Base-by-base conservation (phyloP, 2,113 vertebrate species). In the Ornithorhynchus anatinus region DNA sequence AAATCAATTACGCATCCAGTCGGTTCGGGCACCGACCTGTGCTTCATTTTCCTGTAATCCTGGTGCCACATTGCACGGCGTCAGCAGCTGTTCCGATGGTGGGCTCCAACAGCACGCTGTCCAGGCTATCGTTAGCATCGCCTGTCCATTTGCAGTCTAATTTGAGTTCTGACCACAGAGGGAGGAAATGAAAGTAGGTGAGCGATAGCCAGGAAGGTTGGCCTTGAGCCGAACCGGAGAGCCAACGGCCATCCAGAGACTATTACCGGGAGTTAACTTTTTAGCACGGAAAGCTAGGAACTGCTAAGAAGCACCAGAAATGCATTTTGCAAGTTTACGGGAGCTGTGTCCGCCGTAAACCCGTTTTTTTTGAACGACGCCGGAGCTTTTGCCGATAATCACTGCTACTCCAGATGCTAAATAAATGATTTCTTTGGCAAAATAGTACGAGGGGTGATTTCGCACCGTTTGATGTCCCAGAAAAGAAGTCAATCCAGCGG, bases 291-390 rank as follows among this genome's bases (percentile, higher is more conserved):
- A 72, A 88, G 62, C 47, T 54, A 65, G 75, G 48, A 72, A 59
- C 20, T 77, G 39, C 65, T 85, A 81, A 85, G 58, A 87, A 81
- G 69, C 44, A 60, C 75, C 77, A 86, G 86, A 74, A 72, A 79
- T 67, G 68, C 82, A 81, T 27, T 79, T 84, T 77, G 75, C 81
- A 79, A 72, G 72, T 67, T 19, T 60, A 45, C 72, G 74, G 69
- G 77, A 80, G 70, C 61, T 56, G 65, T 59, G 66, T 84, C 59
- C 47, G 69, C 61, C n/a, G n/a, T n/a, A 43, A 11, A 23, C 77
- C 59, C 27, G 77, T 72, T n/a, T n/a, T n/a, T n/a, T 72, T 48
- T 75, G 59, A 57, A 75, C 84, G 69, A 77, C 33, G 59, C 54
- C 72, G 62, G 37, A 40, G 43, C 17, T 47, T 79, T 89, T 81